Evolutionary conservation across 2,888 invertebrate species (phyloP).

Genomic region (Girardia tigrina): DNA sequence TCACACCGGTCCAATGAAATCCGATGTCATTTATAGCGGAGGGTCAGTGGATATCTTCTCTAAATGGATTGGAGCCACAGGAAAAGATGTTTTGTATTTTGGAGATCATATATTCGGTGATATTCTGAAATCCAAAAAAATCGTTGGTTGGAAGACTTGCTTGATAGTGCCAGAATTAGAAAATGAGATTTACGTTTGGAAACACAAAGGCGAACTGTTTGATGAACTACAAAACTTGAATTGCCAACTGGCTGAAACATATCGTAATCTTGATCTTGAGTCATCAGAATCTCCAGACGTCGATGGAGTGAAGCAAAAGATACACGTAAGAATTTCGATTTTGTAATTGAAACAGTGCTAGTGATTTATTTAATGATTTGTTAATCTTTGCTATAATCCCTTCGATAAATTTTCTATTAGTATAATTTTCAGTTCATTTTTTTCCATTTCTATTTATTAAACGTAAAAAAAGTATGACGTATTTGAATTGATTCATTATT

Average conservation of each 20-base stretch:
- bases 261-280: constrained; percentile 54
- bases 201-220: constrained; percentile 81
- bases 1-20: constrained; percentile 73
- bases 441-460: too few species aligned
- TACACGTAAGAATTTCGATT: background rate
- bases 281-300: background rate
- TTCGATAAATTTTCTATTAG: too few species aligned
- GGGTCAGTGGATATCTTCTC: constrained; percentile 45
- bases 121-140: constrained; percentile 92
- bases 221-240: constrained; percentile 76
- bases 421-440: too few species aligned
- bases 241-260: constrained; percentile 73
- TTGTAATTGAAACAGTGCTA: too few species aligned
- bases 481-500: too few species aligned
- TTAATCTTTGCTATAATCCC: too few species aligned
- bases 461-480: too few species aligned
- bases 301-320: background rate
- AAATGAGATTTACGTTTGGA: constrained; percentile 91
- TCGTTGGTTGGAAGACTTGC: constrained; percentile 95
- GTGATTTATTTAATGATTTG: too few species aligned
- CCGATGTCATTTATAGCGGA: constrained; percentile 63
- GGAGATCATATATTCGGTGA: constrained; percentile 99
- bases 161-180: constrained; percentile 88
- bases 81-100: constrained; percentile 89
- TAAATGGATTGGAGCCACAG: constrained; percentile 59